These are phyloP conservation scores for Pristionchus entomophagus DNA, from an alignment of 2,888 invertebrate species.

Conservation along the genomic window DNA sequence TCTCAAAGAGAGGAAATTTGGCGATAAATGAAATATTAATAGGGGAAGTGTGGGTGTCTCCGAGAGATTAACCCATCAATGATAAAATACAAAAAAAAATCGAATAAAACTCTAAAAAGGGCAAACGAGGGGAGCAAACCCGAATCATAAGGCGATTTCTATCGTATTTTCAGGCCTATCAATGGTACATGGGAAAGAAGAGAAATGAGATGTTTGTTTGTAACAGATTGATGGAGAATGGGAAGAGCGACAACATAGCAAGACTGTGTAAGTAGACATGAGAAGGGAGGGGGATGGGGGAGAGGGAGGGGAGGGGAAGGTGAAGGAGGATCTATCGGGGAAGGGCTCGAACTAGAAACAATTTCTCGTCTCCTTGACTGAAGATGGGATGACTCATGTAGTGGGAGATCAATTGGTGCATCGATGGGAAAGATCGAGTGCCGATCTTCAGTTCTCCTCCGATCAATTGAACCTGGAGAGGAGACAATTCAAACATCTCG, in stretches of 20 bases:
- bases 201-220: constrained; percentile 34
- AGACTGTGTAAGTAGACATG: neutral
- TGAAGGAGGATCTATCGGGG: constrained; percentile 56
- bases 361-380: constrained; percentile 96
- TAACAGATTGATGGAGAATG: neutral
- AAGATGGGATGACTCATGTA: constrained; percentile 99
- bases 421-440: constrained; percentile 93
- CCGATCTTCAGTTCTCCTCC: constrained; percentile 88
- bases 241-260: constrained; percentile 18
- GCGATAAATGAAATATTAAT: neutral
- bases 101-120: neutral
- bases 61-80: too few species aligned
- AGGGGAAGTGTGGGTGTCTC: too few species aligned
- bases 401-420: constrained; percentile 97
- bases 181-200: neutral
- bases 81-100: too few species aligned
- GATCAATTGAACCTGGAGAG: constrained; percentile 54
- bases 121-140: neutral
- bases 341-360: constrained; percentile 94
- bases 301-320: neutral
- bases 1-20: constrained; percentile 15
- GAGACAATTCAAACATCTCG: neutral
- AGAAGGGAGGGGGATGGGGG: neutral
- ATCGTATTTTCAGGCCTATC: constrained; percentile 22
- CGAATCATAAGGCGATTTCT: constrained; percentile 27